Conservation (phyloP, 2,113 vertebrate species). For the Nycticorax nycticorax region DNA sequence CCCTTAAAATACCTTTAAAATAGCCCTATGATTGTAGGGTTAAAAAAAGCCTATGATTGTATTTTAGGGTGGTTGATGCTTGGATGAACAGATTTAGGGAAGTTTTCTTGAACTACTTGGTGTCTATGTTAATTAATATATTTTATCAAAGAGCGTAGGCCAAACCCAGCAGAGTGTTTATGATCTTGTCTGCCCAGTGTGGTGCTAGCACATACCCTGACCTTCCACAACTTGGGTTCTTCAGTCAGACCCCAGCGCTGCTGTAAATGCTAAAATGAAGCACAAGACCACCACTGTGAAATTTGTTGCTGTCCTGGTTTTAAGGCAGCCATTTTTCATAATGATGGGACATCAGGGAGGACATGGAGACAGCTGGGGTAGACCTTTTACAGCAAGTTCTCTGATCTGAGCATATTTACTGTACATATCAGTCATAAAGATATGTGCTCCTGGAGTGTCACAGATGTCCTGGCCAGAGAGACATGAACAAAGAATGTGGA, state of each 20-base stretch:
- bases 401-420: neutral
- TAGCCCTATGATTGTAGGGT: no score
- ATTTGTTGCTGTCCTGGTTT: slow-evolving; percentile 14
- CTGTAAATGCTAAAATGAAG: slow-evolving; percentile 38
- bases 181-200: neutral
- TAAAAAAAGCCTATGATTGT: neutral
- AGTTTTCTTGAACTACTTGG: neutral
- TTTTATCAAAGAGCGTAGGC: neutral
- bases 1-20: neutral
- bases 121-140: neutral
- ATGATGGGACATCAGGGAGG: neutral
- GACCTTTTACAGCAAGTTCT: neutral
- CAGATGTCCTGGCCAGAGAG: neutral
- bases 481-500: neutral
- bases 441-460: neutral
- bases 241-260: neutral
- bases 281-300: neutral
- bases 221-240: neutral
- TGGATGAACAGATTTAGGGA: neutral
- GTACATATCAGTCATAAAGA: neutral
- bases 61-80: neutral
- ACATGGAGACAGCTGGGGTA: neutral
- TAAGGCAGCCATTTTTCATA: neutral
- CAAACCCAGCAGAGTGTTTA: neutral
- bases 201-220: neutral